Evolutionary conservation across 1,140 invertebrate species (phyloP), one percentile per base, ranked within the genome.

Genomic region (Drosophila teissieri): DNA sequence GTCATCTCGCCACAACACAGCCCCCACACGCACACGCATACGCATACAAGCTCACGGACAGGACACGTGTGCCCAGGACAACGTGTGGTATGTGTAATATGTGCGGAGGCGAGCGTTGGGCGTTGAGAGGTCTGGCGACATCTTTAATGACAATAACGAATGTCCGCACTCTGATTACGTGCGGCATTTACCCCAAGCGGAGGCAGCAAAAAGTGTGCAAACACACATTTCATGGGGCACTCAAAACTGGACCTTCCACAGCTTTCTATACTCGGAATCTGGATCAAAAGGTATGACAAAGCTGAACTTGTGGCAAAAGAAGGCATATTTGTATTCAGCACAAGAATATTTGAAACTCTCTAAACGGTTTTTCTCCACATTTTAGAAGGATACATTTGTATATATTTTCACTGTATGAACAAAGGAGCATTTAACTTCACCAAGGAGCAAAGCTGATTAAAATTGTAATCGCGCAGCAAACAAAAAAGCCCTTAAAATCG

Each of bases 11-110:
- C 73, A 83, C 51, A 54, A 49, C 39, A 65, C 44, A 49, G 17
- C n/a, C n/a, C n/a, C n/a, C n/a, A n/a, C n/a, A n/a, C n/a, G n/a
- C n/a, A 19, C 46, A 48, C 42, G 10, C 22, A 73, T 19, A 19
- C 19, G 19, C 73, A 61, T 67, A 73, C 63, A 64, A 62, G 27
- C 27, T 10, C 37, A 60, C 39, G 27, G 44, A 61, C 55, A 34
- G 46, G 51, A 45, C 61, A 53, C 51, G 61, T 58, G 70, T 65
- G 46, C 17, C 36, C 39, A 14, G 68, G 49, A 44, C 55, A 65
- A 78, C 64, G 74, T 85, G 69, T 68, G 82, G 83, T 61, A 79
- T 82, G 82, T 78, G 78, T 70, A 53, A 78, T 72, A 39, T 56
- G 45, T 56, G 45, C 58, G 49, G 46, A 22, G 61, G 37, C 48